Evolutionary conservation across 2,113 vertebrate species (phyloP).

Genomic region (Xiphophorus hellerii): DNA sequence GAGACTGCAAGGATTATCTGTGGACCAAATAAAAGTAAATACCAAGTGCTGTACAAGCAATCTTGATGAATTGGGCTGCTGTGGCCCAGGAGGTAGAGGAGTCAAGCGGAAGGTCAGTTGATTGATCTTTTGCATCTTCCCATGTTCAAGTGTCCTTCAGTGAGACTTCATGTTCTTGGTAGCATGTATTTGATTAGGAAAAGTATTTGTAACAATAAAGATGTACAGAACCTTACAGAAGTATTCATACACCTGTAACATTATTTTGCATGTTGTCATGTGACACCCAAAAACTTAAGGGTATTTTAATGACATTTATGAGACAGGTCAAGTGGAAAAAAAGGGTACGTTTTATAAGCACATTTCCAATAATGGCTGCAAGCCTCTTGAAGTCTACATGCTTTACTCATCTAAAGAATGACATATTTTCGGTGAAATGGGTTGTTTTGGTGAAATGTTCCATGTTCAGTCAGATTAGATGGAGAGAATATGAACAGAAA

Average conservation of each 20-base stretch:
- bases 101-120: background rate
- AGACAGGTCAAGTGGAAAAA: no score
- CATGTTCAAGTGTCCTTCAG: background rate
- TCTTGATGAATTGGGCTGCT: background rate
- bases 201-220: no score
- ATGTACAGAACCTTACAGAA: no score
- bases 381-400: background rate
- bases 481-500: background rate
- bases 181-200: background rate
- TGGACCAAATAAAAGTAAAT: constrained; percentile 28
- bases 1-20: constrained; percentile 16
- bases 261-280: no score
- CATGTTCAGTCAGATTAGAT: background rate
- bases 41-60: constrained; percentile 8
- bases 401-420: background rate
- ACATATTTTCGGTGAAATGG: no score
- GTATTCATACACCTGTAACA: no score
- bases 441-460: background rate
- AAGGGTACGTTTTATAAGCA: background rate
- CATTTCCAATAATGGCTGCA: no score
- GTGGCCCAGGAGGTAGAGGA: background rate
- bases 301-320: background rate
- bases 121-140: background rate
- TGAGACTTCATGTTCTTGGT: background rate
- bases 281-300: background rate